Percentiles rank a stretch among this genome's conserved stretches.
Evolutionary conservation across 2,113 vertebrate genomes (phyloP).

Genomic region (Brachypodius melanocephalos): DNA sequence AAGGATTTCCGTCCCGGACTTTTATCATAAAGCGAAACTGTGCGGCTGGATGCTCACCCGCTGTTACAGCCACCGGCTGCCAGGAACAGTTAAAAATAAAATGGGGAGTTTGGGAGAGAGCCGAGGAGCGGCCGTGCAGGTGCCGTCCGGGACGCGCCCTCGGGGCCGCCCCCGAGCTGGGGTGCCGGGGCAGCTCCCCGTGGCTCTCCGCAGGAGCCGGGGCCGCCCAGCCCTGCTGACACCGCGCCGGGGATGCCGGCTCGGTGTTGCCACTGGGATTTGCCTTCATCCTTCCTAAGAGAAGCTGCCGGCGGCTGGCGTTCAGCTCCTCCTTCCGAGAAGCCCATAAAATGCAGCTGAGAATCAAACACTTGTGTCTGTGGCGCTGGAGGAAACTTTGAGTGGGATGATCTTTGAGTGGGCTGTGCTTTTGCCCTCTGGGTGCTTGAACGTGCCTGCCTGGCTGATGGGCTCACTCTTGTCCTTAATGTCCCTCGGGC

Average conservation of each 20-base stretch:
- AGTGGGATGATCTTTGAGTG: neutral
- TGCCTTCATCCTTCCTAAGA: neutral
- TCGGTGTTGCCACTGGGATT: neutral
- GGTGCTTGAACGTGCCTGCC: neutral
- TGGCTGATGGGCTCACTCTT: neutral
- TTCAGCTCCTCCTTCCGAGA: neutral
- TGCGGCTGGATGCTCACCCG: neutral
- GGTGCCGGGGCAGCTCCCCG: neutral
- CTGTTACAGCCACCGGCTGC: neutral
- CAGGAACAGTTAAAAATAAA: neutral
- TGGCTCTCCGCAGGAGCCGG: neutral
- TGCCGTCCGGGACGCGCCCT: neutral
- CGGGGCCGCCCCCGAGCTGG: no score
- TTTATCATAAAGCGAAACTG: neutral
- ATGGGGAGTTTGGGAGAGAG: neutral
- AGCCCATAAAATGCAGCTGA: neutral
- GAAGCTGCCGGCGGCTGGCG: neutral
- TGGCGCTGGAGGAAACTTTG: neutral
- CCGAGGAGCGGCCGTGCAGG: neutral
- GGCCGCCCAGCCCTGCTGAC: neutral
- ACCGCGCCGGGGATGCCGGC: neutral
- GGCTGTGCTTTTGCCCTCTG: neutral
- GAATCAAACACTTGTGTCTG: neutral
- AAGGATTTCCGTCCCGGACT: neutral
- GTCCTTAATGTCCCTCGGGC: neutral